Base-by-base conservation (phyloP, 1,140 invertebrate genomes). In the Pygmarrhopalites habei region DNA sequence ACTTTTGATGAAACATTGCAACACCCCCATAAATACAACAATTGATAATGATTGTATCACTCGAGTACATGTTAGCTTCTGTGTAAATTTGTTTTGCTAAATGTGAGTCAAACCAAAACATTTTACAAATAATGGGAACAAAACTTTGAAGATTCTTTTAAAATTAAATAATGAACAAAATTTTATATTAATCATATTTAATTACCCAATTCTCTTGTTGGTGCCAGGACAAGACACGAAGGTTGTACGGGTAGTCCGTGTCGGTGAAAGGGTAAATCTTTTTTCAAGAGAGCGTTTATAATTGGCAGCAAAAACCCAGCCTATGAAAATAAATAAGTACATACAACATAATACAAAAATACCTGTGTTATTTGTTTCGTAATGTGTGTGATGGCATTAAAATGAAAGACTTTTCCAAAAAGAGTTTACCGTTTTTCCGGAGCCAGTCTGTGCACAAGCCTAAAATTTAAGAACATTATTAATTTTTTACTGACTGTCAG, bases 371-470 rank as follows among this genome's bases (percentile, higher is more conserved):
- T n/a, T n/a, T n/a, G n/a, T n/a, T n/a, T n/a, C n/a, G n/a, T n/a
- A n/a, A n/a, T n/a, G n/a, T n/a, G n/a, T n/a, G n/a, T n/a, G n/a
- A n/a, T n/a, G n/a, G n/a, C n/a, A n/a, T n/a, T n/a, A n/a, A n/a
- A n/a, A n/a, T n/a, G n/a, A n/a, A n/a, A n/a, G n/a, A n/a, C n/a
- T n/a, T n/a, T n/a, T n/a, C n/a, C n/a, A n/a, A n/a, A n/a, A n/a
- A n/a, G 19, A 67, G 74, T 75, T 77, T 75, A 83, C 82, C 14
- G 92, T 96, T 82, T 98, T 98, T 35, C 95, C 95, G 0, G 92
- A 96, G 0, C 95, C 95, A 43, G 95, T 98, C 77, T 98, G 94
- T 0, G 95, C 94, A 75, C 95, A 98, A 0, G 86, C n/a, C n/a
- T n/a, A n/a, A n/a, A n/a, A n/a, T n/a, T n/a, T n/a, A n/a, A n/a